Base-by-base conservation (phyloP, 2,113 vertebrate species). In the Tachycineta bicolor region DNA sequence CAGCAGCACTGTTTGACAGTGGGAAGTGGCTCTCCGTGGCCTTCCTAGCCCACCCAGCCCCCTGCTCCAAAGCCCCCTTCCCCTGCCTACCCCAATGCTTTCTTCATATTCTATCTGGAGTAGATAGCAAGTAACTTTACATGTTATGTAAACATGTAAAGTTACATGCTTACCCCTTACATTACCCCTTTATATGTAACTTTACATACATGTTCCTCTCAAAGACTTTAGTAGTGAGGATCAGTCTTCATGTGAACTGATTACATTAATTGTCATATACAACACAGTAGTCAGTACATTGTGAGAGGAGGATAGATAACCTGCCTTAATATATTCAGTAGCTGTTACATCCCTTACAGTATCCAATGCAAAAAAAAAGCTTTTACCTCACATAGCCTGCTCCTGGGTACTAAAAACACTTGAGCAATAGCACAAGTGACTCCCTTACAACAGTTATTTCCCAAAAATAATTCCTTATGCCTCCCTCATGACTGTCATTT, bases 381-480 rank as follows among this genome's bases (percentile, higher is more conserved):
- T 80, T 93, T 96, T 80, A 91, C 81, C 78, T 95, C 46, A 73
- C 70, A n/a, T 37, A 55, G 84, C 63, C 77, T 95, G 41, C 74
- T 89, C 26, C 49, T 77, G 43, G 53, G 25, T 29, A 85, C 81
- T 91, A 79, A 94, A 95, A 94, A 50, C 79, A 82, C n/a, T 92
- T 88, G 75, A 92, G 56, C 1, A 0, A 89, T 76, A 91, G 33
- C 67, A 76, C 33, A 85, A 94, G 81, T 87, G 91, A 88, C 56
- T 95, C 85, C 79, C 78, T 89, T 93, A 85, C 43, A n/a, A 80
- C 76, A 91, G 69, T 77, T 96, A 88, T 78, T 95, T 80, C 78
- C 78, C 65, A 1, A 91, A 94, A 96, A 96, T 73, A 87, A 83
- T 93, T 93, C n/a, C 81, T 91, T 91, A 89, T 95, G 64, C 60